Evolutionary conservation across 2,888 invertebrate genomes (phyloP).

Genomic region (Cephus pulcher): DNA sequence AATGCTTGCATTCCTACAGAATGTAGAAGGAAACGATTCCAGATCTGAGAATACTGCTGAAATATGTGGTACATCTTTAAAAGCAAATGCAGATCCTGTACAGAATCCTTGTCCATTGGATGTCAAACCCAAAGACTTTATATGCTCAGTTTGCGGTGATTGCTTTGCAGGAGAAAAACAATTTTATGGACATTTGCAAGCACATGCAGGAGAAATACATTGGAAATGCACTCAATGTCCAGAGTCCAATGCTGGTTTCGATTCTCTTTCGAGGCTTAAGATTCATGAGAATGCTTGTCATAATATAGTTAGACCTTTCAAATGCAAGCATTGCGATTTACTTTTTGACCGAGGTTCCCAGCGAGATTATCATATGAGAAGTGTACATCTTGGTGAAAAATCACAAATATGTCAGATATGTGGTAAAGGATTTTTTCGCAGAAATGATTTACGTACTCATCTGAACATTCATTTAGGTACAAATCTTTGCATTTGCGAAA

Average conservation of each 20-base stretch:
- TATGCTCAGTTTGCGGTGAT: slow-evolving; percentile 17
- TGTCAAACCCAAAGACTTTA: neutral
- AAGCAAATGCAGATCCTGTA: neutral
- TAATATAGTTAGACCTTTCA: slow-evolving; percentile 43
- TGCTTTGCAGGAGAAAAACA: slow-evolving; percentile 46
- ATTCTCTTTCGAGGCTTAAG: slow-evolving; percentile 32
- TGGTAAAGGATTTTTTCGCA: slow-evolving; percentile 59
- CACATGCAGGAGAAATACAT: slow-evolving; percentile 42
- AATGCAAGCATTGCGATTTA: slow-evolving; percentile 51
- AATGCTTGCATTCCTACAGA: neutral
- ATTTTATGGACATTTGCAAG: slow-evolving; percentile 52
- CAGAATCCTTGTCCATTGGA: neutral
- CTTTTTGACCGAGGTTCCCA: slow-evolving; percentile 61
- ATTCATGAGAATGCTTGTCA: slow-evolving; percentile 35
- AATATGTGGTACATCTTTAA: neutral
- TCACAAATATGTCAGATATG: slow-evolving; percentile 60
- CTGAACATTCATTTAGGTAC: slow-evolving; percentile 64
- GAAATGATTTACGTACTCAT: slow-evolving; percentile 62
- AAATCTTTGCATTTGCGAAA: slow-evolving; percentile 61
- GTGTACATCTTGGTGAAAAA: slow-evolving; percentile 58
- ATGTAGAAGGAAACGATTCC: neutral
- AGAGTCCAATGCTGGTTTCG: slow-evolving; percentile 26
- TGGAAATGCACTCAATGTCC: slow-evolving; percentile 45
- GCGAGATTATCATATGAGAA: slow-evolving; percentile 56
- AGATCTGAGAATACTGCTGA: neutral